These are phyloP conservation scores for Aptenodytes patagonicus DNA, from an alignment of 2,113 vertebrate genomes.

Conservation along the genomic window DNA sequence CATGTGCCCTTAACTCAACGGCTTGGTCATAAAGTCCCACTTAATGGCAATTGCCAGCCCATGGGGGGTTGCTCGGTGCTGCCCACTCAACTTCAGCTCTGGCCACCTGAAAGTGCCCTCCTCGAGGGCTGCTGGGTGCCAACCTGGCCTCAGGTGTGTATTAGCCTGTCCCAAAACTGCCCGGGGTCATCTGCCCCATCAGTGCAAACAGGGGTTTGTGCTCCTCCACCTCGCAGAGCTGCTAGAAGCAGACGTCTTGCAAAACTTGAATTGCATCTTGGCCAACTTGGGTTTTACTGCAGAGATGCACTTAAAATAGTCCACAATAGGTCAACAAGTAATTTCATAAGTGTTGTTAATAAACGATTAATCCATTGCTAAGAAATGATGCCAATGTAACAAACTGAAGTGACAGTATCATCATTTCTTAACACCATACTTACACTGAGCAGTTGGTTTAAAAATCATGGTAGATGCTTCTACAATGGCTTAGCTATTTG, in stretches of 20 bases:
- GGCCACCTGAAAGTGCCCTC: background rate
- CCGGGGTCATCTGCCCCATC: fast-evolving
- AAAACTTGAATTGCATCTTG: fast-evolving
- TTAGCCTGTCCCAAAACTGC: background rate
- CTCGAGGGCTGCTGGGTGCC: background rate
- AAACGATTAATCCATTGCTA: background rate
- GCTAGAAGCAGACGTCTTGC: fast-evolving
- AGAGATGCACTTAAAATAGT: background rate
- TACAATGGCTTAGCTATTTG: background rate
- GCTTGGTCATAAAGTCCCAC: background rate
- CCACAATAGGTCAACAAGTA: background rate
- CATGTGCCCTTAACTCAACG: fast-evolving
- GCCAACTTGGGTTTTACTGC: background rate
- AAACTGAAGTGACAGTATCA: fast-evolving
- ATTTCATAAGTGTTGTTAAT: background rate
- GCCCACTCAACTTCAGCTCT: fast-evolving
- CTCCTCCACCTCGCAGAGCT: background rate
- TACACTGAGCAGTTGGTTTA: background rate
- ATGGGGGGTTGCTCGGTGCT: fast-evolving
- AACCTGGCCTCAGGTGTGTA: background rate
- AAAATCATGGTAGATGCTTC: background rate
- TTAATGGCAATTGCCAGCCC: background rate
- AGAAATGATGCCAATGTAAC: background rate
- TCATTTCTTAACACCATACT: background rate
- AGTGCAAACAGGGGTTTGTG: fast-evolving